These are phyloP conservation scores for Phrynocephalus guinanensis DNA, from an alignment of 2,797 vertebrate species.

Conservation along the genomic window DNA sequence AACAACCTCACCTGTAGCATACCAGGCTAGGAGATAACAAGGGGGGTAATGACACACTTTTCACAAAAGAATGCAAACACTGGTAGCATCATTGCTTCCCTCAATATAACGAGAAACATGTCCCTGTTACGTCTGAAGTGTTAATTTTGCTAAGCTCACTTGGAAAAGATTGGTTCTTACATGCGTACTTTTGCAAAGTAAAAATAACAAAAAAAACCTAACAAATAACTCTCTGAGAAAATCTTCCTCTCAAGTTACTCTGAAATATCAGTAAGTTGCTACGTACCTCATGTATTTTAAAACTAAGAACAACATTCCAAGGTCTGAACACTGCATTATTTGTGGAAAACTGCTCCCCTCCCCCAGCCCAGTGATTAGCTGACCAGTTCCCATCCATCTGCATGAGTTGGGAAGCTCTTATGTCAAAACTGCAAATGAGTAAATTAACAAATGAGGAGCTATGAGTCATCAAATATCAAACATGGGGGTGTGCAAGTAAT, in stretches of 20 bases:
- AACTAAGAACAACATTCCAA: neutral
- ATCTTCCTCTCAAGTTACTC: no score
- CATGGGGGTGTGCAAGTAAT: slow-evolving; percentile 75
- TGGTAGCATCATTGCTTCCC: no score
- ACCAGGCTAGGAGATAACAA: neutral
- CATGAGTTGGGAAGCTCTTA: slow-evolving; percentile 72
- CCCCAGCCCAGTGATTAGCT: slow-evolving; percentile 53
- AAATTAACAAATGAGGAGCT: slow-evolving; percentile 74
- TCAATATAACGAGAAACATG: no score
- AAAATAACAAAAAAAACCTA: neutral
- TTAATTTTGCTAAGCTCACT: neutral
- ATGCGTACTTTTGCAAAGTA: neutral
- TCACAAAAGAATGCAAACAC: no score
- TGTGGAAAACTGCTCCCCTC: slow-evolving; percentile 35
- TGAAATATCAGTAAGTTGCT: no score
- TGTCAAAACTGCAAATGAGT: slow-evolving; percentile 74
- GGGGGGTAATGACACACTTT: neutral
- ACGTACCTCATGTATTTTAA: neutral
- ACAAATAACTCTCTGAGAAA: no score
- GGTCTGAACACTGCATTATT: slow-evolving; percentile 19
- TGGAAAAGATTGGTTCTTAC: neutral
- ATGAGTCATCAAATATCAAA: slow-evolving; percentile 76
- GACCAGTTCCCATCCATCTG: slow-evolving; percentile 52
- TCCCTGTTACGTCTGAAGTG: neutral
- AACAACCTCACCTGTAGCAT: neutral